Conservation (phyloP, 2,888 invertebrate genomes). For the Nymphalis polychloros region DNA sequence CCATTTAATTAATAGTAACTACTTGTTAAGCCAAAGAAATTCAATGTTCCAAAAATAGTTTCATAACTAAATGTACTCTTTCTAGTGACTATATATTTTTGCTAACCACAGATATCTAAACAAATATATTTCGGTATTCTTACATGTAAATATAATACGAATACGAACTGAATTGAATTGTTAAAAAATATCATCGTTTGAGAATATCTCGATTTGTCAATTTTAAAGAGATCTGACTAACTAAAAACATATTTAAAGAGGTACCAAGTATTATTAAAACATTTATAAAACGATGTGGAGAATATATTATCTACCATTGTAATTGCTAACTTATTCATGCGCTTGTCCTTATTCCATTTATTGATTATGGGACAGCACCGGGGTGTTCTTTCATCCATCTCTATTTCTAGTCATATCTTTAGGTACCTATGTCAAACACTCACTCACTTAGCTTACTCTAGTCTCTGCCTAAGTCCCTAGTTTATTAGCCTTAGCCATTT, state of each 20-base stretch:
- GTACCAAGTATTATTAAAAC: slow-evolving; percentile 15
- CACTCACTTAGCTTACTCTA: no score
- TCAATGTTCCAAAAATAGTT: neutral
- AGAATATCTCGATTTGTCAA: neutral
- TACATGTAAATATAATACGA: neutral
- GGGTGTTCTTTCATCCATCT: no score
- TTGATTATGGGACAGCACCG: no score
- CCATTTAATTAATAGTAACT: neutral
- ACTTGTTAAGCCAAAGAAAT: neutral
- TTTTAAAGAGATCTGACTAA: neutral
- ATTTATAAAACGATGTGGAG: no score
- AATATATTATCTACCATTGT: no score
- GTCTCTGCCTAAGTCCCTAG: no score
- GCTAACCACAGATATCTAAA: slow-evolving; percentile 2
- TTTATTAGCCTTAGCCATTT: no score
- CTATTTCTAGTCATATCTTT: no score
- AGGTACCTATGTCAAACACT: no score
- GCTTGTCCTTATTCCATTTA: no score
- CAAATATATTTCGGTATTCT: slow-evolving; percentile 3
- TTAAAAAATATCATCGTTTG: neutral
- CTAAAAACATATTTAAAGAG: neutral
- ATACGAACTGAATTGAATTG: neutral
- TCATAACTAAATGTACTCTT: neutral
- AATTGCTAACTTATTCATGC: no score
- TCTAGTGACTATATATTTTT: slow-evolving; percentile 1